A percentile compares a stretch with the other conserved stretches of the same genome.
phyloP scores from a whole-genome alignment of 1,140 invertebrate species.

The Conopomorpha cramerella region DNA sequence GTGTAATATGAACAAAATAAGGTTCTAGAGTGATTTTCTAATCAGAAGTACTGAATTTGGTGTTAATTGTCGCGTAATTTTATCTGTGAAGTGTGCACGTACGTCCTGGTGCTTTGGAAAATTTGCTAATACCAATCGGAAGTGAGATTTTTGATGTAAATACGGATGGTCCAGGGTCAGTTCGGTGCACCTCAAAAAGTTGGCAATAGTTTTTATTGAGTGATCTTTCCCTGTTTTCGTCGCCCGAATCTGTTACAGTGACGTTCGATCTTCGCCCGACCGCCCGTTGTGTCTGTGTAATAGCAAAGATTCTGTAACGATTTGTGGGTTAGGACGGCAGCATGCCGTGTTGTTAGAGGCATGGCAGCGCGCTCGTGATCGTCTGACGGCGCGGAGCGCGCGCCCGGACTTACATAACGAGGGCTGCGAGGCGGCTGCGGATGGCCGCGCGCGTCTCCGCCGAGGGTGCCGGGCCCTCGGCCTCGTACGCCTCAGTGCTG shows the following conservation, averaged over 20 bases:
- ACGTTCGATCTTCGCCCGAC: conserved; percentile 27
- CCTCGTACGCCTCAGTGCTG: conserved; percentile 58
- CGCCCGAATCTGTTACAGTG: conserved; percentile 10
- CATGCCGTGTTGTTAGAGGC: conserved; percentile 46
- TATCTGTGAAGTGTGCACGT: conserved; percentile 28
- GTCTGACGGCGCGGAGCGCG: conserved; percentile 51
- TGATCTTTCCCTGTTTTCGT: conserved; percentile 12
- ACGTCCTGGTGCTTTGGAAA: conserved; percentile 30
- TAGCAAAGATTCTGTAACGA: conserved; percentile 26
- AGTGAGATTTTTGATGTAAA: conserved; percentile 60
- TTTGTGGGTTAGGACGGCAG: conserved; percentile 37
- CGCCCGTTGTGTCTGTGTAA: conserved; percentile 17
- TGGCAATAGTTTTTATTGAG: conserved; percentile 28
- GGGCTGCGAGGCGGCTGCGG: conserved; percentile 26
- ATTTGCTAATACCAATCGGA: conserved; percentile 44
- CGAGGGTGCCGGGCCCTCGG: conserved; percentile 52
- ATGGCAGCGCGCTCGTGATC: conserved; percentile 58
- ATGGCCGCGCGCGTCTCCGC: conserved; percentile 58
- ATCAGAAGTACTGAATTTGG: conserved; percentile 23
- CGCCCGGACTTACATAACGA: conserved; percentile 54
- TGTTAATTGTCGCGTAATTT: conserved; percentile 23
- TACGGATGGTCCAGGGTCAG: conserved; percentile 51
- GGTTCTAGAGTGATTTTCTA: conserved; percentile 49
- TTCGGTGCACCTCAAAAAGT: conserved; percentile 43
- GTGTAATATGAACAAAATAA: conserved; percentile 58